phyloP scores from a whole-genome alignment of 2,797 vertebrate species.

The Trachurus trachurus region DNA sequence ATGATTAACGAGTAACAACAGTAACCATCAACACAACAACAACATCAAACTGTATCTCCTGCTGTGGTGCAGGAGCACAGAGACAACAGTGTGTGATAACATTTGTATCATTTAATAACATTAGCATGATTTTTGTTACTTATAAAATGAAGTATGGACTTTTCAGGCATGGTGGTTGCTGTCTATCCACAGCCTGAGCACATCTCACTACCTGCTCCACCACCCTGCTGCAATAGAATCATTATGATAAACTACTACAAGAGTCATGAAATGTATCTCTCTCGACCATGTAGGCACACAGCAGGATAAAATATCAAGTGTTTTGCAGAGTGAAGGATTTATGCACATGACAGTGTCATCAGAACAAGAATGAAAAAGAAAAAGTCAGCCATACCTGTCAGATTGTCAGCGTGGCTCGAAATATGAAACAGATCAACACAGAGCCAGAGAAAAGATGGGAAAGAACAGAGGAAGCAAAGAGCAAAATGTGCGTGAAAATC shows the following conservation, averaged over 20 bases:
- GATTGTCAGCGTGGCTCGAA: conserved; percentile 56
- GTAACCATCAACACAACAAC: not conserved
- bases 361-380: conserved; percentile 47
- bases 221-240: not conserved
- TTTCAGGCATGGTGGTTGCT: not conserved
- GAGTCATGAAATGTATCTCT: not conserved
- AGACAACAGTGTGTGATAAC: not conserved
- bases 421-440: conserved; percentile 61
- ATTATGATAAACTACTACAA: not conserved
- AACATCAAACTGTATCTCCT: not conserved
- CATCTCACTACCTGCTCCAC: not conserved
- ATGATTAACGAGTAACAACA: not conserved
- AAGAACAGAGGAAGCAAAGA: conserved; percentile 49
- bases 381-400: conserved; percentile 75
- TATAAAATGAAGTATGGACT: too few relatives aligned
- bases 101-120: not conserved
- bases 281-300: not conserved
- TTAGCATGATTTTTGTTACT: not conserved
- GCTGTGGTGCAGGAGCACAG: not conserved
- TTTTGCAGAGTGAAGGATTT: conserved; percentile 4
- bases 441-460: conserved; percentile 54
- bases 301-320: conserved; percentile 16
- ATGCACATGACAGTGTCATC: conserved; percentile 43
- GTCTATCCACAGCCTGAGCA: not conserved
- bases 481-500: conserved; percentile 33